These are phyloP conservation scores for Octopus sinensis DNA, from an alignment of 1,140 invertebrate genomes.

Conservation along the genomic window DNA sequence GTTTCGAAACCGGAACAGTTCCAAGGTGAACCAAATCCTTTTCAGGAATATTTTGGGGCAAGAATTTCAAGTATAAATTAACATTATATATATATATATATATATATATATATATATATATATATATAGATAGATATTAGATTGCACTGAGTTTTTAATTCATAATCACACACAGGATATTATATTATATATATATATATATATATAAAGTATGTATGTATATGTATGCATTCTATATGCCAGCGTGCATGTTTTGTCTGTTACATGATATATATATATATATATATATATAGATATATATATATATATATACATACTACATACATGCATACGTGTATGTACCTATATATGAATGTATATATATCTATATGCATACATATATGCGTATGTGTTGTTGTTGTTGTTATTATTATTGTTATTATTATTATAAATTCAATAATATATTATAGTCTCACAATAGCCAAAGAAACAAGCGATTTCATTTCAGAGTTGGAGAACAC, in stretches of 20 bases:
- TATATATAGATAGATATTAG: not conserved
- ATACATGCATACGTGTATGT: too few relatives aligned
- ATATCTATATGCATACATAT: not conserved
- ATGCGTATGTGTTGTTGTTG: too few relatives aligned
- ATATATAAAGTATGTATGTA: not conserved
- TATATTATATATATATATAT: not conserved
- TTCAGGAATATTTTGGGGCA: not conserved
- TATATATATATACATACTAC: too few relatives aligned
- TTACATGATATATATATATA: not conserved
- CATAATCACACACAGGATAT: too few relatives aligned
- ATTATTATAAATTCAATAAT: too few relatives aligned
- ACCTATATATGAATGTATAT: not conserved
- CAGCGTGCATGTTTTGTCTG: not conserved
- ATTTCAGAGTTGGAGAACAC: too few relatives aligned
- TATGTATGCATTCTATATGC: not conserved
- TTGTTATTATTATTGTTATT: too few relatives aligned
- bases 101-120: constrained; percentile 5
- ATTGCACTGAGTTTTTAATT: not conserved
- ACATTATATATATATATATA: not conserved
- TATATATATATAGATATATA: too few relatives aligned
- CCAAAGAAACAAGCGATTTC: too few relatives aligned
- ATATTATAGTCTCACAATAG: too few relatives aligned
- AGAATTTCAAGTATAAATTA: not conserved
- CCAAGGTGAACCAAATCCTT: not conserved
- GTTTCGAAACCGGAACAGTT: not conserved